Evolutionary conservation across 1,140 invertebrate genomes (phyloP), one percentile per base, ranked within the genome.

Genomic region (Cataglyphis hispanica): DNA sequence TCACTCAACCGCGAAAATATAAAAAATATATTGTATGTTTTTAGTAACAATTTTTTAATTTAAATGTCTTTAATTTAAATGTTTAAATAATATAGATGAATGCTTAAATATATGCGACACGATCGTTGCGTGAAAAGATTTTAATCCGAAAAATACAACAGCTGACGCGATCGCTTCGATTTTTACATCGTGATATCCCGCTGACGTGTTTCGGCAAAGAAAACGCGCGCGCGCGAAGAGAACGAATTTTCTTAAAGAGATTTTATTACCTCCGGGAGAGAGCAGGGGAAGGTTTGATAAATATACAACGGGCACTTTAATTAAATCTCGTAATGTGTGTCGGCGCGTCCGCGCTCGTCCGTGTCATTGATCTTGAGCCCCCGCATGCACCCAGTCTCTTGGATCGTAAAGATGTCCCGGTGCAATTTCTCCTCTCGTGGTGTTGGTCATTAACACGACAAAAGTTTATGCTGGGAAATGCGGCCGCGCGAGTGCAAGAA

Each of bases 391-490:
- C 43, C 22, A 13, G 50, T 11, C 22, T 50, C 46, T 31, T 43
- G 53, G 78, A 72, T 81, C 78, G 78, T 81, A 81, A 81, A 83
- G 67, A 83, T 61, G 78, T 60, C 67, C 25, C 37, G 37, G 25
- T 25, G 78, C 13, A 83, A 74, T 83, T 83, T 83, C 78, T 83
- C 56, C 37, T 72, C 66, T 72, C 66, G 76, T 25, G 60, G 75
- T 56, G 67, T 74, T 83, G 25, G 78, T 74, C 56, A 83, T 83
- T 74, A 83, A 83, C 67, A 53, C 67, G 53, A 83, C 78, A 72
- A 83, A 83, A 27, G 78, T 27, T 46, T 46, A 60, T 16, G 16
- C 67, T 34, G 16, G 67, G 67, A 61, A 72, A 58, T 31, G 37
- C 66, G 34, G 19, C 10, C 22, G 25, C 58, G 63, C 40, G 16